Evolutionary conservation across 2,888 invertebrate species (phyloP), one percentile per base, ranked within the genome.

Genomic region (Mesoligia furuncula): DNA sequence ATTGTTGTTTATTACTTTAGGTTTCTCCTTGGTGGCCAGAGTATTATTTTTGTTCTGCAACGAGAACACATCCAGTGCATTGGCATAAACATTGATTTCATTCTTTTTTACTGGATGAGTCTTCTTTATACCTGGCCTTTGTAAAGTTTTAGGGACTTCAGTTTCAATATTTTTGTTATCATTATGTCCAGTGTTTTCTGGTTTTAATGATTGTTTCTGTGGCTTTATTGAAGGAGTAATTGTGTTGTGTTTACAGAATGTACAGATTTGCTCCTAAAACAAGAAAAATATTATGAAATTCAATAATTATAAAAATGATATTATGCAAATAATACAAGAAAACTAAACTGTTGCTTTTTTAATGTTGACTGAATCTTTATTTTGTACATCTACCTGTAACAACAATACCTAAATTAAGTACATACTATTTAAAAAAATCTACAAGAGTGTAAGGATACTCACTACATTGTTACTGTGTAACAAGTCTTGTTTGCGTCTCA

Each of bases 1-100:
- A 87, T 93, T 95, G 79, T 96, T 96, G 78, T 94, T 95, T 74
- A 95, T 94, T 42, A 93, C 87, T 90, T 94, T 95, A n/a, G 91
- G 86, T 66, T 88, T 76, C 65, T 88, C 88, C 77, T 93, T 94
- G 2, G 90, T 83, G 45, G 83, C 70, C 11, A 96, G 66, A 36
- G 83, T 91, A 88, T 96, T 96, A 31, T 92, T 92, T 54, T 94
- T 92, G 86, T 95, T 95, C 57, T 91, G 90, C 64, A 96, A 84
- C 42, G 94, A 95, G 89, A 95, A 96, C 42, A 95, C 92, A 88
- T 95, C 93, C 81, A 91, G 91, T 66, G 95, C 90, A 79, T 92
- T 92, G n/a, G 92, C 89, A 87, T 96, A 96, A 13, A 96, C 92
- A 93, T 94, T 93, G 8, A 92, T 81, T 82, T 83, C 79, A 39